phyloP scores from a whole-genome alignment of 2,888 invertebrate species.

The Synanthedon andrenaeformis region DNA sequence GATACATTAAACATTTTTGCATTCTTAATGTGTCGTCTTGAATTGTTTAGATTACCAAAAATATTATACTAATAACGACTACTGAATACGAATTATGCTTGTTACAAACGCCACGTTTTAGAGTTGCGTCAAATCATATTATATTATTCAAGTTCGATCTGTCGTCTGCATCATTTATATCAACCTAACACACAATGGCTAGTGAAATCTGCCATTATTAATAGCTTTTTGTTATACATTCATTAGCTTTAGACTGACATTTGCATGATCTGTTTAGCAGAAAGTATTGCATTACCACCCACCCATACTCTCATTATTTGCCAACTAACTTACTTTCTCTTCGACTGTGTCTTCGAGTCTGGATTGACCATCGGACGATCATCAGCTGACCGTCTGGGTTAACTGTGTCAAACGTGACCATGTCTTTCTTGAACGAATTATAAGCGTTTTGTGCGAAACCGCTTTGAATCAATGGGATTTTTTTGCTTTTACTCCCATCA shows the following conservation, averaged over 20 bases:
- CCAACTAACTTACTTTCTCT: constrained; percentile 38
- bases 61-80: neutral
- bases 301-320: constrained; percentile 39
- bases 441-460: too few species aligned
- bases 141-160: neutral
- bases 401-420: constrained; percentile 8
- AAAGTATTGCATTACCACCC: constrained; percentile 27
- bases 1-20: neutral
- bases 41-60: neutral
- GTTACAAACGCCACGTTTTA: neutral
- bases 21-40: neutral
- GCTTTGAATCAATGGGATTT: neutral
- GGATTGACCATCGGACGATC: constrained; percentile 21
- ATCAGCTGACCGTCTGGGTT: constrained; percentile 7
- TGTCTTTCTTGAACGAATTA: neutral
- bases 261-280: constrained; percentile 25
- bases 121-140: neutral
- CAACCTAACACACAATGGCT: neutral
- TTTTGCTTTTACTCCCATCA: neutral
- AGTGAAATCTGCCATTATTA: neutral
- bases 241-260: constrained; percentile 24
- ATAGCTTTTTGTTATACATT: constrained; percentile 9
- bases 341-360: constrained; percentile 15
- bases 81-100: neutral
- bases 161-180: neutral